Base-by-base conservation (phyloP, 2,888 invertebrate genomes). In the Rhyacophila evoluta region DNA sequence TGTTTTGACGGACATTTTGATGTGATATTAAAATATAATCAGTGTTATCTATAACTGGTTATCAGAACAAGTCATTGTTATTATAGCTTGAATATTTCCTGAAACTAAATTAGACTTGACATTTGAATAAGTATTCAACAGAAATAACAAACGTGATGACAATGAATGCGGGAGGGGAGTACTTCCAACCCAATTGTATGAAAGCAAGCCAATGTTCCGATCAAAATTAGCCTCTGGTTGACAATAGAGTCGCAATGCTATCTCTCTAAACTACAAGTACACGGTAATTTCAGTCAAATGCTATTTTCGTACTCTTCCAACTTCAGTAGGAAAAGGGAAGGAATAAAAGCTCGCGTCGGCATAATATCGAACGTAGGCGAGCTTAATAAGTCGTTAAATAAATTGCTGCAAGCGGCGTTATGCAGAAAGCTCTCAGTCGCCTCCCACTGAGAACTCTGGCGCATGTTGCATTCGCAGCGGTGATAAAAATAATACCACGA, bases 381-480 rank as follows among this genome's bases (percentile, higher is more conserved):
- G 55, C 73, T 73, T 41, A 73, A 73, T 73, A 73, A 55, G 73
- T 55, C 41, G 55, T 73, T 55, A 73, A 41, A 55, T 29, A 73
- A 55, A 55, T 73, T 73, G 15, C 27, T 41, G 27, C 39, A 28
- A 41, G 12, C 41, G 29, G 15, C n/a, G 73, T 10, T 38, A 38
- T 55, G 55, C 55, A 55, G 25, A 25, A 19, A 55, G 10, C 55
- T 55, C 55, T 8, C 8, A 10, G 55, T 8, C 19, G 1, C 55
- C 55, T 55, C 55, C 19, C 38, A 38, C n/a, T 5, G 25, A 38
- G 12, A 72, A 25, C 72, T 38, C 37, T 38, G 25, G 38, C 27
- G 38, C 27, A 38, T n/a, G 38, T 72, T 72, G 37, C 72, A 72
- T 38, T 12, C 25, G 37, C 27, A 72, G 12, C n/a, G 4, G 1